Evolutionary conservation across 2,888 invertebrate species (phyloP).

Genomic region (Apotomis turbidana): DNA sequence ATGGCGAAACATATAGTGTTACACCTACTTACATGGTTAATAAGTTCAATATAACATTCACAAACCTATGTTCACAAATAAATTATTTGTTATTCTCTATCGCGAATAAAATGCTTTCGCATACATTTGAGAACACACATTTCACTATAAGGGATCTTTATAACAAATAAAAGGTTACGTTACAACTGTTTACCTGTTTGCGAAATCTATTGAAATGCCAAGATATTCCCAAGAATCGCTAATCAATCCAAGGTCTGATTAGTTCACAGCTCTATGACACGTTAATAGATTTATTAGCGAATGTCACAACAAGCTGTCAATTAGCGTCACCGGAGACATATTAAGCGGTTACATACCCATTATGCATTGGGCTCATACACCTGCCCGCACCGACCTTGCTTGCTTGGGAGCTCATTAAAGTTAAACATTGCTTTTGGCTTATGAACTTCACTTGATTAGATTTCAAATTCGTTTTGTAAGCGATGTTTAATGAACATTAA

Average conservation of each 20-base stretch:
- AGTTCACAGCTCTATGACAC: conserved; percentile 18
- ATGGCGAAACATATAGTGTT: too few relatives aligned
- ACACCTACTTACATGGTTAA: too few relatives aligned
- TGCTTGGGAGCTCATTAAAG: conserved; percentile 36
- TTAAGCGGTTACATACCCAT: conserved; percentile 21
- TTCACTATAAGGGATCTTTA: not conserved
- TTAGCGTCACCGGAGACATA: conserved; percentile 19
- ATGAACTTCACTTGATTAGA: conserved; percentile 30
- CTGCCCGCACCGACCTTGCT: conserved; percentile 32
- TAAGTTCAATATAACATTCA: too few relatives aligned
- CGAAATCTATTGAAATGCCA: conserved; percentile 15
- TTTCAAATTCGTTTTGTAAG: conserved; percentile 25
- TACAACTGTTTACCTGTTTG: conserved; percentile 4
- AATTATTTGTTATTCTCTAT: too few relatives aligned
- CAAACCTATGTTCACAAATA: too few relatives aligned
- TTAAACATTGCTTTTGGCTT: conserved; percentile 11
- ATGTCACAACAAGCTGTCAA: conserved; percentile 38
- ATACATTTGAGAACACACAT: not conserved
- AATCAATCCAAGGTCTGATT: conserved; percentile 31
- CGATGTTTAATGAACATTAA: conserved; percentile 20
- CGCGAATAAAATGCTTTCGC: too few relatives aligned
- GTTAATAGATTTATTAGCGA: conserved; percentile 32
- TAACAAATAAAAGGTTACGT: not conserved
- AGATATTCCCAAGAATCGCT: conserved; percentile 2
- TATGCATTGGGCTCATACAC: conserved; percentile 28